phyloP scores from a whole-genome alignment of 1,140 invertebrate genomes.

The Ganaspis sp. region DNA sequence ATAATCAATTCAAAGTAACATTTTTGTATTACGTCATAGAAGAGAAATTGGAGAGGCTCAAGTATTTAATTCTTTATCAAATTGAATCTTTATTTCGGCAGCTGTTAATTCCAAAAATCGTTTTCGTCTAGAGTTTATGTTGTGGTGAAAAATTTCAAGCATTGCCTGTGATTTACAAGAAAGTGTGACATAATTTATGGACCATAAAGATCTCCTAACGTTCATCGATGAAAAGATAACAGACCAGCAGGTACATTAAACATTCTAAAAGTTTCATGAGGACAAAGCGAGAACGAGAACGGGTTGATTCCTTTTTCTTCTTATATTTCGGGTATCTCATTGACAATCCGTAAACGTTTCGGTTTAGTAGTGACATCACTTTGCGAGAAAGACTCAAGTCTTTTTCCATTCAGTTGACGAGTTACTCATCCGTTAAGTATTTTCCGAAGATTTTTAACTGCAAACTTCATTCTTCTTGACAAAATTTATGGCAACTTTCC shows the following conservation, averaged over 20 bases:
- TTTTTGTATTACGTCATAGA: background rate
- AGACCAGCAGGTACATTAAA: conserved; percentile 20
- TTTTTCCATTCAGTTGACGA: conserved; percentile 59
- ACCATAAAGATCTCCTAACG: conserved; percentile 28
- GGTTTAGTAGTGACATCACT: conserved; percentile 53
- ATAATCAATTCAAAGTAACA: background rate
- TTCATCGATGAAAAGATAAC: conserved; percentile 28
- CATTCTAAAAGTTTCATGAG: background rate
- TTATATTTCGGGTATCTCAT: conserved; percentile 41
- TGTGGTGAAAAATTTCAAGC: conserved; percentile 16
- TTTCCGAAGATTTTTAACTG: background rate
- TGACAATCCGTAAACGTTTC: conserved; percentile 55
- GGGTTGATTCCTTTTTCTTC: conserved; percentile 35
- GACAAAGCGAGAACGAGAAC: conserved; percentile 12
- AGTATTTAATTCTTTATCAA: background rate
- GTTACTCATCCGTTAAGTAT: conserved; percentile 25
- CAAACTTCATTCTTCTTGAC: background rate
- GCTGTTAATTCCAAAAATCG: conserved; percentile 11
- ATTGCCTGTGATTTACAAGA: conserved; percentile 22
- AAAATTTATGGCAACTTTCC: too few relatives aligned
- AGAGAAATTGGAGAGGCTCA: background rate
- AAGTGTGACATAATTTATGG: conserved; percentile 29
- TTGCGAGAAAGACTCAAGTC: background rate
- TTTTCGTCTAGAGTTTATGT: conserved; percentile 17
- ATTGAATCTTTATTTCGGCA: conserved; percentile 25